Percentiles rank a stretch among this genome's conserved stretches.
Conservation (phyloP, 2,888 invertebrate genomes). For the Bombyx huttoni region DNA sequence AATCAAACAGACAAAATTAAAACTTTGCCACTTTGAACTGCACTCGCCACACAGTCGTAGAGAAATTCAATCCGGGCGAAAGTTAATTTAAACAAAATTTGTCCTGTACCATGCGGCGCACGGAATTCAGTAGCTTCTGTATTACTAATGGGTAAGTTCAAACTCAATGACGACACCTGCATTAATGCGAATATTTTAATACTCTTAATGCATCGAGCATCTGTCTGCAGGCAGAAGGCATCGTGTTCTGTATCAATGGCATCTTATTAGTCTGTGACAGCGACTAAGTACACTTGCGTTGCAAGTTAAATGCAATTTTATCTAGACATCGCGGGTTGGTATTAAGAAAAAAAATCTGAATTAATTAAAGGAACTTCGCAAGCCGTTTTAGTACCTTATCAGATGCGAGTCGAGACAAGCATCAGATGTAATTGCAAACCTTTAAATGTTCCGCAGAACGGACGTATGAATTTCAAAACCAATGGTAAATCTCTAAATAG, state of each 20-base stretch:
- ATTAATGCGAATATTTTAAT: not conserved
- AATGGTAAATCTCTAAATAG: not conserved
- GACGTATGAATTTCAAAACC: constrained; percentile 20
- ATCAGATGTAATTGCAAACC: constrained; percentile 57
- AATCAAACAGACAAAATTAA: constrained; percentile 46
- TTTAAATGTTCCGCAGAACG: constrained; percentile 45
- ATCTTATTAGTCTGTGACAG: constrained; percentile 29
- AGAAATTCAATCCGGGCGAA: constrained; percentile 62
- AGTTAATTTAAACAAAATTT: constrained; percentile 69
- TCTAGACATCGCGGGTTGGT: constrained; percentile 23
- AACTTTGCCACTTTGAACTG: constrained; percentile 63
- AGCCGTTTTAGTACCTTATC: constrained; percentile 50
- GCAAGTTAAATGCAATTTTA: constrained; percentile 29
- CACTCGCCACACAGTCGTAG: constrained; percentile 53
- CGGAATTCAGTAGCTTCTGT: constrained; percentile 15
- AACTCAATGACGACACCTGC: no score
- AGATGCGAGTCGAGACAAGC: constrained; percentile 50
- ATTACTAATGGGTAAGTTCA: not conserved
- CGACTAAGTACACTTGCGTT: constrained; percentile 26
- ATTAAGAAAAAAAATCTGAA: constrained; percentile 37
- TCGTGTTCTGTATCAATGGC: constrained; percentile 5
- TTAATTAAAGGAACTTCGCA: constrained; percentile 55
- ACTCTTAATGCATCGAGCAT: not conserved
- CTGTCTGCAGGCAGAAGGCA: not conserved
- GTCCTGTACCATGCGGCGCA: constrained; percentile 53